Evolutionary conservation across 2,888 invertebrate genomes (phyloP).

Genomic region (Meghimatium bilineatum): DNA sequence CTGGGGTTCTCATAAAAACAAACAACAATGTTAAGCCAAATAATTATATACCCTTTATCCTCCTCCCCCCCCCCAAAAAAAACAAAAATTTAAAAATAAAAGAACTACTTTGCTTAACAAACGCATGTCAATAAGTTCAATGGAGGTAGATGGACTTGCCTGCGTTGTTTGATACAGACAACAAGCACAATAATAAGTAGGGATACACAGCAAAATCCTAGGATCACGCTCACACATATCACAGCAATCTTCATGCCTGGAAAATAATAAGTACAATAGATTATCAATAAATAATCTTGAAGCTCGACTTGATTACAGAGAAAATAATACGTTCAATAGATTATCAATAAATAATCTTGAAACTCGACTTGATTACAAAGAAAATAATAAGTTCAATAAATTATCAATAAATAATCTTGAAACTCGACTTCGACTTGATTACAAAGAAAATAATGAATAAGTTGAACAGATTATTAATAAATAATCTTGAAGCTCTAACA

Average conservation of each 20-base stretch:
- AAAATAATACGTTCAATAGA: too few species aligned
- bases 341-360: too few species aligned
- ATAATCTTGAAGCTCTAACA: too few species aligned
- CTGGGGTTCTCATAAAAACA: too few species aligned
- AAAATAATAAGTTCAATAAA: not conserved
- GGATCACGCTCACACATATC: conserved; percentile 30
- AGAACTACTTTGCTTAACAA: not conserved
- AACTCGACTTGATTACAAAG: too few species aligned
- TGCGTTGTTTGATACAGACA: conserved; percentile 13
- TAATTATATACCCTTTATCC: too few species aligned
- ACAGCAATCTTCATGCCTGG: conserved; percentile 38
- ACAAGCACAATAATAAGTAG: conserved; percentile 30
- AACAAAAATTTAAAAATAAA: not conserved
- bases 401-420: too few species aligned
- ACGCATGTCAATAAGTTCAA: not conserved
- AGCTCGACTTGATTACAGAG: not conserved
- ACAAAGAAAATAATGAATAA: too few species aligned
- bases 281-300: not conserved
- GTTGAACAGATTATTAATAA: too few species aligned
- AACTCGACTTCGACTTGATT: too few species aligned
- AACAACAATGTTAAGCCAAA: too few species aligned
- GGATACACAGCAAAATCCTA: conserved; percentile 31
- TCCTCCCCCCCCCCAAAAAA: too few species aligned
- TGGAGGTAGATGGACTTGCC: not conserved
- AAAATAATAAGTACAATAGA: not conserved